These are phyloP conservation scores for Caenorhabditis panamensis DNA, from an alignment of 2,888 invertebrate genomes.

Conservation along the genomic window DNA sequence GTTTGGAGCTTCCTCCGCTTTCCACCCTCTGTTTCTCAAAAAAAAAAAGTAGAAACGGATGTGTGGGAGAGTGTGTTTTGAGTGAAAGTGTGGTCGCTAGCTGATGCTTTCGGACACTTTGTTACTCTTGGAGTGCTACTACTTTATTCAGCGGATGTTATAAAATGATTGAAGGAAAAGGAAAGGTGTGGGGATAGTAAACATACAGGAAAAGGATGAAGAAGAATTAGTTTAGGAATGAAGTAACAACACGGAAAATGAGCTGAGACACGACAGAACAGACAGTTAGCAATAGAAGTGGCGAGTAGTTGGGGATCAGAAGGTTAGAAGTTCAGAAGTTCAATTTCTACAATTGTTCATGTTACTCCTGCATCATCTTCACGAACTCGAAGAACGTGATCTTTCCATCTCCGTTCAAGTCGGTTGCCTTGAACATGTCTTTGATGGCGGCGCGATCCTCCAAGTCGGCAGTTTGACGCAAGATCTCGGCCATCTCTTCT, in stretches of 20 bases:
- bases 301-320: constrained; percentile 1
- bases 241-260: constrained; percentile 21
- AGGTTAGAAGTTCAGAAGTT: neutral
- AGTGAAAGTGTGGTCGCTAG: constrained; percentile 49
- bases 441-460: constrained; percentile 69
- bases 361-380: constrained; percentile 76
- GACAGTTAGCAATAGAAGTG: constrained; percentile 30
- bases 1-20: constrained; percentile 41
- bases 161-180: constrained; percentile 2
- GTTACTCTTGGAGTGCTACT: constrained; percentile 48
- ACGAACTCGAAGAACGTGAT: constrained; percentile 78
- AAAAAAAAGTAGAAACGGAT: constrained; percentile 28
- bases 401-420: constrained; percentile 75
- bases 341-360: neutral
- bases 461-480: constrained; percentile 73
- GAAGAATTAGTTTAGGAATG: constrained; percentile 43
- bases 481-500: constrained; percentile 75
- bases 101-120: constrained; percentile 43
- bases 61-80: constrained; percentile 39
- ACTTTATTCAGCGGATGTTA: constrained; percentile 44
- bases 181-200: constrained; percentile 5
- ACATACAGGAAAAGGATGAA: constrained; percentile 19
- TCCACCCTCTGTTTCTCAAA: constrained; percentile 30
- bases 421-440: constrained; percentile 77
- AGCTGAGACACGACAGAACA: constrained; percentile 37